A percentile compares a stretch with the other conserved stretches of the same genome.
These are phyloP conservation scores for Diarsia dahlii DNA, from an alignment of 2,888 invertebrate genomes.

Conservation along the genomic window DNA sequence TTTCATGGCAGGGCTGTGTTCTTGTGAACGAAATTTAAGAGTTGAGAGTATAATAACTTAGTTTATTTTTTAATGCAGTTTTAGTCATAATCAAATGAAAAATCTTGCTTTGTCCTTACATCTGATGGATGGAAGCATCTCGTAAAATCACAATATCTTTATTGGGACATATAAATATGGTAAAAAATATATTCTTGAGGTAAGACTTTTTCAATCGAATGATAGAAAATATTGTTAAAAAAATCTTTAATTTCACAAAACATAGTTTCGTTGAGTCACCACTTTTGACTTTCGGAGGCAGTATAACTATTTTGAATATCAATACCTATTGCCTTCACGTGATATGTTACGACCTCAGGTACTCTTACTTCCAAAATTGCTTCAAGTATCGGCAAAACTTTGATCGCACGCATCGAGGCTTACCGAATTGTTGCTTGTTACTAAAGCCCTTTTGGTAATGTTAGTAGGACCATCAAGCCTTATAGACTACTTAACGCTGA, in stretches of 20 bases:
- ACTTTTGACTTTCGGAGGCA: neutral
- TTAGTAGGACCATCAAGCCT: constrained; percentile 42
- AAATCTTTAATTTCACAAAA: neutral
- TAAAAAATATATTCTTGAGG: neutral
- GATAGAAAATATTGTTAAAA: neutral
- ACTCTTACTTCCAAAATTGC: constrained; percentile 33
- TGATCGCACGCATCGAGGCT: constrained; percentile 51
- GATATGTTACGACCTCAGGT: constrained; percentile 10
- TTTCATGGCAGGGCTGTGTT: constrained; percentile 18
- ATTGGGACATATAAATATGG: neutral
- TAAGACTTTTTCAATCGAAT: neutral
- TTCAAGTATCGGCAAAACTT: constrained; percentile 61
- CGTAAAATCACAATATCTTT: neutral
- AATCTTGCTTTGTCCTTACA: neutral
- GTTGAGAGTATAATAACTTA: neutral
- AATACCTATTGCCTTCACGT: neutral
- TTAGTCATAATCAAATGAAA: neutral
- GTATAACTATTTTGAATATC: constrained; percentile 7
- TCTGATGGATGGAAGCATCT: neutral
- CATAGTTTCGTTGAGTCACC: neutral
- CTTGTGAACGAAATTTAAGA: neutral
- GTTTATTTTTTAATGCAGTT: neutral
- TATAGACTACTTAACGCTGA: constrained; percentile 32
- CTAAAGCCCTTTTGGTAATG: constrained; percentile 40
- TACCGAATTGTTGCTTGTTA: constrained; percentile 56